Base-by-base conservation (phyloP, 2,888 invertebrate genomes). In the Brenthis ino region DNA sequence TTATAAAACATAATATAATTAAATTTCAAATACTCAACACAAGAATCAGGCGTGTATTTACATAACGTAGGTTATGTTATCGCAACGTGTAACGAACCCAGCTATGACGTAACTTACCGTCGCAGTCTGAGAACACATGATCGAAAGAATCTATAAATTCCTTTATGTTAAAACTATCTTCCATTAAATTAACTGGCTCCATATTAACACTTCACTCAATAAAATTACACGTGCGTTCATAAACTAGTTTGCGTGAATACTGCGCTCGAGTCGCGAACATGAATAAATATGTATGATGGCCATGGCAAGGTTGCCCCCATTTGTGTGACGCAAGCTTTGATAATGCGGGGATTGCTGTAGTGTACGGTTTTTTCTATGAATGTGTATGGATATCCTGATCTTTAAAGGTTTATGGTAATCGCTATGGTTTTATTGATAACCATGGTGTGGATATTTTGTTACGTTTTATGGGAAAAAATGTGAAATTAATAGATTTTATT, bases 91-190 rank as follows among this genome's bases (percentile, higher is more conserved):
- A 3, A 20, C 20, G 8, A 57, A 68, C 53, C 57, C 63, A 68
- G 24, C 57, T 24, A 63, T 72, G 37, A 70, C 55, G 58, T 47
- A 72, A 86, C 93, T 85, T 83, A 95, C 96, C 96, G 84, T 96
- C 96, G 82, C 96, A 96, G 82, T 96, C 96, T 57, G 95, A 95
- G 70, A 96, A 93, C 64, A 96, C 94, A 75, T 95, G 95, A 80
- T 96, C 96, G 75, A 96, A 94, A 1, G 95, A 94, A 74, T 94
- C 88, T 12, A 96, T 73, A 77, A 95, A 94, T 69, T 82, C 79
- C 73, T 89, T 85, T 16, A 95, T 83, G 57, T 93, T 93, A 56
- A 84, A 83, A 64, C 85, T 80, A 16, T 87, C 79, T 57, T 89
- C 87, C 50, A 84, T 78, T 51, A 95, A 75, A 76, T 93, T 81